Evolutionary conservation across 1,140 invertebrate genomes (phyloP).

Genomic region (Saccostrea echinata): DNA sequence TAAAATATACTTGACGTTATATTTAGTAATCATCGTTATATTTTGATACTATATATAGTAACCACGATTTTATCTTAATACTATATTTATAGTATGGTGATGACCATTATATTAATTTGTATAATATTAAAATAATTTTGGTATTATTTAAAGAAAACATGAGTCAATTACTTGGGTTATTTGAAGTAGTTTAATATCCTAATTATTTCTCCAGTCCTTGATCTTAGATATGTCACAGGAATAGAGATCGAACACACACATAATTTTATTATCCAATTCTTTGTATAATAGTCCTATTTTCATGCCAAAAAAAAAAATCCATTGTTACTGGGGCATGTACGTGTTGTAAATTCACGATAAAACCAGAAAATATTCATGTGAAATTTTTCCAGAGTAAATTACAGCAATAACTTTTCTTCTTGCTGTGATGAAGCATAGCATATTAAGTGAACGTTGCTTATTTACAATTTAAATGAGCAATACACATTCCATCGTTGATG

Average conservation of each 20-base stretch:
- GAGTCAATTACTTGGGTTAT: no score
- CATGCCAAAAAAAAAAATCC: background rate
- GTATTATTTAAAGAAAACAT: no score
- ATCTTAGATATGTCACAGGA: no score
- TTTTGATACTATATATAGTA: no score
- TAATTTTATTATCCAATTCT: background rate
- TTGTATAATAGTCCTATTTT: background rate
- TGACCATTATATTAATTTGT: no score
- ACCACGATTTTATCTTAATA: no score
- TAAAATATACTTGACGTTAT: no score
- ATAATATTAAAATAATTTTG: no score
- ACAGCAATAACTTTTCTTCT: background rate
- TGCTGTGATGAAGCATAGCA: background rate
- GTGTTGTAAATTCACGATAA: background rate
- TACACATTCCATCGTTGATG: conserved; percentile 10
- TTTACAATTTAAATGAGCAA: conserved; percentile 38
- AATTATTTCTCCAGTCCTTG: no score
- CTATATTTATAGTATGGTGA: no score
- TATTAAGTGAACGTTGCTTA: background rate
- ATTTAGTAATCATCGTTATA: no score
- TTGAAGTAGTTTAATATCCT: no score
- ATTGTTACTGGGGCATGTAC: background rate
- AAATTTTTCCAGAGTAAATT: background rate
- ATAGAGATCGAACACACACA: background rate
- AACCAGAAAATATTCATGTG: background rate